Conservation (phyloP, 2,797 vertebrate species). For the Molossus alvarezi region DNA sequence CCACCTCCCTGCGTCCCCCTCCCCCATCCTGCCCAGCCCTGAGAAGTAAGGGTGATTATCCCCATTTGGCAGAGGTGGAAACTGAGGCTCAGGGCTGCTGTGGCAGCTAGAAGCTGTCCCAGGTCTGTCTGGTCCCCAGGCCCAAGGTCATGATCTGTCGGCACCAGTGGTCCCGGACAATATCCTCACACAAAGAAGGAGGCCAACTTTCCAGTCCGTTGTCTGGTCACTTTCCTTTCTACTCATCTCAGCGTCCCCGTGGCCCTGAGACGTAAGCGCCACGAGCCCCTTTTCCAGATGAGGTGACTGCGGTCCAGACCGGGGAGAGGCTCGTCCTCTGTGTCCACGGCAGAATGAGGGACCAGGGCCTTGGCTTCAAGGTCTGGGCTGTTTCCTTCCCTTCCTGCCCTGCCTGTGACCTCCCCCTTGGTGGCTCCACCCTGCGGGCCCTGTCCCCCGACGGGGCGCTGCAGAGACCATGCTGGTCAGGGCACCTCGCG, state of each 20-base stretch:
- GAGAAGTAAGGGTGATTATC: neutral
- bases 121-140: neutral
- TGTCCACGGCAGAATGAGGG: neutral
- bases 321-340: rapidly evolving
- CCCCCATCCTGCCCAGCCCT: neutral
- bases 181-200: neutral
- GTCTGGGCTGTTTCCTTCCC: neutral
- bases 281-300: neutral
- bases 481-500: rapidly evolving
- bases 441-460: neutral
- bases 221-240: neutral
- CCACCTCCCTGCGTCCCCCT: neutral
- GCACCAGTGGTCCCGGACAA: neutral
- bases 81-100: neutral
- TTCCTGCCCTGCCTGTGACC: neutral
- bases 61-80: neutral
- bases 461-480: rapidly evolving
- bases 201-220: rapidly evolving
- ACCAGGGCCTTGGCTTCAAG: neutral
- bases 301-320: neutral
- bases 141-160: no score
- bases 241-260: rapidly evolving
- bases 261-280: neutral
- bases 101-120: neutral
- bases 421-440: neutral